These are phyloP conservation scores for Trachelus iudaicus DNA, from an alignment of 2,888 invertebrate species.

Conservation along the genomic window DNA sequence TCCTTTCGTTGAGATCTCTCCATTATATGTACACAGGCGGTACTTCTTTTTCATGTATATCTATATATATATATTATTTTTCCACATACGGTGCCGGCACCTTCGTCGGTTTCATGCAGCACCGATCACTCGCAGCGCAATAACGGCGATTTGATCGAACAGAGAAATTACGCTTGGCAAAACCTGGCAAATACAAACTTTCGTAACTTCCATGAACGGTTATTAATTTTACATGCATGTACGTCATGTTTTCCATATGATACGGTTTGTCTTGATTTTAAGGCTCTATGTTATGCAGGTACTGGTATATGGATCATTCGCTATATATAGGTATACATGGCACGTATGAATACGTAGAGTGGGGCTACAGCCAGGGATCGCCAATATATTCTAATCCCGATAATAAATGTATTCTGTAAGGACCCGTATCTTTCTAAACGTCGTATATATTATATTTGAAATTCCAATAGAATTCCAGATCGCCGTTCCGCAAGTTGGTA, in stretches of 20 bases:
- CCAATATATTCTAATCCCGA: not conserved
- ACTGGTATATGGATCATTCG: not conserved
- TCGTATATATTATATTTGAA: conserved; percentile 22
- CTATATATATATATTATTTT: not conserved
- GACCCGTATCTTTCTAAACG: conserved; percentile 15
- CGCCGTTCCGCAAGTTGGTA: conserved; percentile 2
- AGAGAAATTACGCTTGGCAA: not conserved
- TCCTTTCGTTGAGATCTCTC: not conserved
- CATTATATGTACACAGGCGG: not conserved
- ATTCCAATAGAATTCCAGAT: conserved; percentile 27
- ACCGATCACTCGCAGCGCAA: not conserved
- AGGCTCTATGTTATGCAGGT: not conserved
- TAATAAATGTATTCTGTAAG: not conserved
- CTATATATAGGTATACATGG: not conserved
- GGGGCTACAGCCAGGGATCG: not conserved
- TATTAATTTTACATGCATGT: not conserved
- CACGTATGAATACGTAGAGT: not conserved
- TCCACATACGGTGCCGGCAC: not conserved
- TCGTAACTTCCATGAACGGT: not conserved
- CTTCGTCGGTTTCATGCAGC: not conserved
- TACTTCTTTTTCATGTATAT: not conserved
- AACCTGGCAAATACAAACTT: not conserved
- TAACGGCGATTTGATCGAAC: not conserved
- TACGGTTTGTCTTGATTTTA: not conserved
- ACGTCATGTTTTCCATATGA: not conserved